Evolutionary conservation across 2,888 invertebrate species (phyloP).

Genomic region (Dolichopus griseipennis): DNA sequence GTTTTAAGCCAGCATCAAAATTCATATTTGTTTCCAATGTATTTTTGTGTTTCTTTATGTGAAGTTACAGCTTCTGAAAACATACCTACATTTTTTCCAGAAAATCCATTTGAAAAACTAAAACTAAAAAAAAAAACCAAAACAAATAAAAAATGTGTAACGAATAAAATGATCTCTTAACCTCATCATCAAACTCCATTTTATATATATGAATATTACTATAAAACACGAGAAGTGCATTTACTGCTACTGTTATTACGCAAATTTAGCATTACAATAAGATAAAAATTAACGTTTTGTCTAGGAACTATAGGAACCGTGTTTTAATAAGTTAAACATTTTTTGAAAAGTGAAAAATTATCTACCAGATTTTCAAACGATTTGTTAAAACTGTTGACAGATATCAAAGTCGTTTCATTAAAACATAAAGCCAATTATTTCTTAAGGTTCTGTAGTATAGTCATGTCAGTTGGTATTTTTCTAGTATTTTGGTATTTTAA

Average conservation of each 20-base stretch:
- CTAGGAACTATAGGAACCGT: background rate
- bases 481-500: too few species aligned
- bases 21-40: too few species aligned
- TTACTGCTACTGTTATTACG: background rate
- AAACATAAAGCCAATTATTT: too few species aligned
- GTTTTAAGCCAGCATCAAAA: too few species aligned
- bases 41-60: too few species aligned
- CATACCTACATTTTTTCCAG: background rate
- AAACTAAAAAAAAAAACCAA: background rate
- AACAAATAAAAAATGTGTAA: background rate
- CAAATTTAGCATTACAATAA: background rate
- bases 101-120: background rate
- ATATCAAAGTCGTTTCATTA: too few species aligned
- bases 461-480: too few species aligned
- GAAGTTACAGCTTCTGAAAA: background rate
- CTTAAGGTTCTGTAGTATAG: too few species aligned
- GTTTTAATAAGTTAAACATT: too few species aligned
- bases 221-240: background rate
- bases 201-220: background rate
- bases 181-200: background rate
- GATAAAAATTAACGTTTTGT: background rate
- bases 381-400: too few species aligned
- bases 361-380: too few species aligned
- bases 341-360: too few species aligned
- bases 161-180: background rate